These are phyloP conservation scores for Ciconia stormi DNA, from an alignment of 2,113 vertebrate species.

Conservation along the genomic window DNA sequence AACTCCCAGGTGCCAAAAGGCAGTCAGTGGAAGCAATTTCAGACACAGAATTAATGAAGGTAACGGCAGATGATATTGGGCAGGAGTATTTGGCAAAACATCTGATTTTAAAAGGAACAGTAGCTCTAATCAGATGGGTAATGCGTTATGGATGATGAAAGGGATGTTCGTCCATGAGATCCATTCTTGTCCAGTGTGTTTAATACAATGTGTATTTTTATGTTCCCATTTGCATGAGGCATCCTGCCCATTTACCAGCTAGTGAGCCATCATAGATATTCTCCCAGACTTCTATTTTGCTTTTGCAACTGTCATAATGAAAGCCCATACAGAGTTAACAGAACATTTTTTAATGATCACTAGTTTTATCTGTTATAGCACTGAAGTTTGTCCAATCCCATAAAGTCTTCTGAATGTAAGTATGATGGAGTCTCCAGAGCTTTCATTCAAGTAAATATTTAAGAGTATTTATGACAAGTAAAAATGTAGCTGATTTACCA, in stretches of 20 bases:
- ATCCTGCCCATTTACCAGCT: neutral
- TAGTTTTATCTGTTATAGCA: neutral
- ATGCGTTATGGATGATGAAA: neutral
- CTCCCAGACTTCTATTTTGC: neutral
- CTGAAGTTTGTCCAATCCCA: neutral
- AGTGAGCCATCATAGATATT: neutral
- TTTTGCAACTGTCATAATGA: neutral
- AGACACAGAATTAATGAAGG: conserved; percentile 46
- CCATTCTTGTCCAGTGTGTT: neutral
- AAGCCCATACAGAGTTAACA: neutral
- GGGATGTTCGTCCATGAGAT: neutral
- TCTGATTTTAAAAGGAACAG: neutral
- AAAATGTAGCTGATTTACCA: neutral
- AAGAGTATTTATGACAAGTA: neutral
- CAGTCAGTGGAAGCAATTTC: conserved; percentile 45
- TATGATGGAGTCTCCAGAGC: neutral
- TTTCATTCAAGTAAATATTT: neutral
- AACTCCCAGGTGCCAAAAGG: conserved; percentile 35
- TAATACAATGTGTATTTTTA: neutral
- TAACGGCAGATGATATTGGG: neutral
- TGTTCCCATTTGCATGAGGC: neutral
- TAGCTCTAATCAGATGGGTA: neutral
- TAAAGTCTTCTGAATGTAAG: neutral
- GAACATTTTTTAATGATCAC: neutral
- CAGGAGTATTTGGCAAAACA: conserved; percentile 13